phyloP scores from a whole-genome alignment of 2,888 invertebrate genomes.

The Epinotia bilunana region DNA sequence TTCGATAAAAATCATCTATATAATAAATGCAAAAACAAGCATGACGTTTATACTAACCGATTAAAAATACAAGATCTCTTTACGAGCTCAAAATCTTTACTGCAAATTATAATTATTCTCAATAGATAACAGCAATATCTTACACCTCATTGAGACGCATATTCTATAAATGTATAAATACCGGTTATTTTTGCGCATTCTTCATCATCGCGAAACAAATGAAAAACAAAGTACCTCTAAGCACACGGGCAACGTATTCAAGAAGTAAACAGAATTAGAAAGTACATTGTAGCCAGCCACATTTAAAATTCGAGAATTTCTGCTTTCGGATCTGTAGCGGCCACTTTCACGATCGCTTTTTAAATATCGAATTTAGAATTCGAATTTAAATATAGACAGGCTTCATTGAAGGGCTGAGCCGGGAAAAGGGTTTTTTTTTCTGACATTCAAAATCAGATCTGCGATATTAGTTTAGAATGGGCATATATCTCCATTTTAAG shows the following conservation, averaged over 20 bases:
- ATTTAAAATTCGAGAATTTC: conserved; percentile 34
- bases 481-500: too few species aligned
- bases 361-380: conserved; percentile 23
- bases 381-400: conserved; percentile 11
- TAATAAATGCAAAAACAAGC: too few species aligned
- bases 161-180: background rate
- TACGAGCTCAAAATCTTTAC: too few species aligned
- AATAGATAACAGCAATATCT: background rate
- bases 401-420: background rate
- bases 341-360: conserved; percentile 38
- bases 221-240: background rate
- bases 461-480: too few species aligned
- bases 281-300: conserved; percentile 33
- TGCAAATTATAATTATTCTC: conserved; percentile 5
- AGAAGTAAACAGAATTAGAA: conserved; percentile 38
- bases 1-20: too few species aligned
- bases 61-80: too few species aligned
- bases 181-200: conserved; percentile 4
- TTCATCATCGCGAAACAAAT: conserved; percentile 7
- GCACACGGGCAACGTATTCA: conserved; percentile 14
- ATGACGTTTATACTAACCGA: too few species aligned
- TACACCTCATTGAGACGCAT: background rate
- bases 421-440: background rate
- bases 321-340: conserved; percentile 23
- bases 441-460: too few species aligned